Percentiles rank a stretch among this genome's conserved stretches.
Conservation (phyloP, 2,113 vertebrate genomes). For the Noctilio leporinus region DNA sequence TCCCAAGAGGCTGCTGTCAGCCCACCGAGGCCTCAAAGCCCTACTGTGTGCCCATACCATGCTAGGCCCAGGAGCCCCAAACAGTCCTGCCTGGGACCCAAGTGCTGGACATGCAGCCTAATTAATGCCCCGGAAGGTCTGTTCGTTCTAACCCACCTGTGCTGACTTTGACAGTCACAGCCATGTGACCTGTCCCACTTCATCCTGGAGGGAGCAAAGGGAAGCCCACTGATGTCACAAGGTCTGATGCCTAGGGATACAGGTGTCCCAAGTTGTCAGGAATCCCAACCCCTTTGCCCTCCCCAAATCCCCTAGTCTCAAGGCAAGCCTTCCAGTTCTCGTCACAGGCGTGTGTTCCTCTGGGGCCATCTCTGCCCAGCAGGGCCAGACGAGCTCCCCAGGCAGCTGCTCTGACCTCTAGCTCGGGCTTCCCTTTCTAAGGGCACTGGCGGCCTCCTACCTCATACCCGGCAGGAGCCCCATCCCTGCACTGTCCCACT, state of each 20-base stretch:
- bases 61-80: background rate
- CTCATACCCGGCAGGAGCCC: too few species aligned
- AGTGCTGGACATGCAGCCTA: accelerated
- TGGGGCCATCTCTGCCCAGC: background rate
- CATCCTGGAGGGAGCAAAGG: background rate
- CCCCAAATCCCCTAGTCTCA: background rate
- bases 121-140: background rate
- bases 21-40: background rate
- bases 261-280: background rate
- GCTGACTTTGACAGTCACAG: background rate
- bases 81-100: background rate
- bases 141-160: background rate
- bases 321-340: background rate
- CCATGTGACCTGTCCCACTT: background rate
- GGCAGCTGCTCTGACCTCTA: background rate
- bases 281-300: background rate
- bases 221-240: background rate
- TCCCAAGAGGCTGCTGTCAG: background rate
- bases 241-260: background rate
- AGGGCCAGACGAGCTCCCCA: background rate
- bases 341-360: background rate
- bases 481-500: slow-evolving; percentile 19
- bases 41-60: slow-evolving; percentile 11
- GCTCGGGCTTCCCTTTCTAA: background rate
- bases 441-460: background rate